These are phyloP conservation scores for Oligia strigilis DNA, from an alignment of 2,888 invertebrate species.

Conservation along the genomic window DNA sequence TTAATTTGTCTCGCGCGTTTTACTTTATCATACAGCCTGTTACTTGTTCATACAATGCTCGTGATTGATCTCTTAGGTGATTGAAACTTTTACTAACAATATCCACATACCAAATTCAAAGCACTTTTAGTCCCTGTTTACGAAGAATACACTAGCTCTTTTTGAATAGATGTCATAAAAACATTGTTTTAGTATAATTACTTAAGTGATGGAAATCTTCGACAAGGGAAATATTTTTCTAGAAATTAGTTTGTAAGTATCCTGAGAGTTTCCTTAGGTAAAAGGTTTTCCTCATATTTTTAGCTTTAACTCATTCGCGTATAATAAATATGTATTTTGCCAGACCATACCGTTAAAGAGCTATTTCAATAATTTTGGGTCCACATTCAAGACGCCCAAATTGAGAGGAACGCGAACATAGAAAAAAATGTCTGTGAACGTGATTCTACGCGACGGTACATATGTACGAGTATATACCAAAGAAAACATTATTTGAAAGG, in stretches of 20 bases:
- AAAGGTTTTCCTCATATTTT: slow-evolving; percentile 29
- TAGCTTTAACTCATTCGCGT: background rate
- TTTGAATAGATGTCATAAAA: background rate
- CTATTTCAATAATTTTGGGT: slow-evolving; percentile 47
- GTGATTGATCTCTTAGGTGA: no score
- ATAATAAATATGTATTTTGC: slow-evolving; percentile 19
- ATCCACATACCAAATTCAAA: no score
- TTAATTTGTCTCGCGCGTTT: no score
- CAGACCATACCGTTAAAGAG: slow-evolving; percentile 18
- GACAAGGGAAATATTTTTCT: background rate
- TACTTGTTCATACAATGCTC: no score
- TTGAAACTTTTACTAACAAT: no score
- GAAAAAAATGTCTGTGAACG: slow-evolving; percentile 46
- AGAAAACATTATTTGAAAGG: slow-evolving; percentile 59
- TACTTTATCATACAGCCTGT: no score
- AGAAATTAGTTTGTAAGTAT: background rate
- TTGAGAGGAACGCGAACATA: slow-evolving; percentile 38
- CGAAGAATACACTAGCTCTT: no score
- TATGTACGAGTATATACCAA: slow-evolving; percentile 3
- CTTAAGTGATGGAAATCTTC: background rate
- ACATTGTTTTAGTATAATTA: background rate
- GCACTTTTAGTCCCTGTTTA: no score
- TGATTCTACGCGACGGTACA: slow-evolving; percentile 33
- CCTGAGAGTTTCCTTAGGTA: background rate
- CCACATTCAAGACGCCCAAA: slow-evolving; percentile 44